Evolutionary conservation across 1,140 invertebrate species (phyloP).

Genomic region (Bactericera cockerelli): DNA sequence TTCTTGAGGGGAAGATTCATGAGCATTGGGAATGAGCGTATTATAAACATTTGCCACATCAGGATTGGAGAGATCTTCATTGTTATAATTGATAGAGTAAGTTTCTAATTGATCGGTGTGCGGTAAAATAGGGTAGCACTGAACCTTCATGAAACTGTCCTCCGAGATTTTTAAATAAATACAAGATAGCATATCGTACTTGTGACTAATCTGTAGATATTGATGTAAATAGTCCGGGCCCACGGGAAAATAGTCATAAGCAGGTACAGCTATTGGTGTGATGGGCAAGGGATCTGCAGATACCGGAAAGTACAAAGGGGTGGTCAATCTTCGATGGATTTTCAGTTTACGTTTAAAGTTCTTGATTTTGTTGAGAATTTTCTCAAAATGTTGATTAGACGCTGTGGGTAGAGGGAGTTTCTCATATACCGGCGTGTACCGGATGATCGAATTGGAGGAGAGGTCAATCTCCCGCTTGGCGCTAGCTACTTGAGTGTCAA

Average conservation of each 20-base stretch:
- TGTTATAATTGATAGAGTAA: background rate
- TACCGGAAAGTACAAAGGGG: background rate
- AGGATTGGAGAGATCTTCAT: background rate
- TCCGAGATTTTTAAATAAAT: background rate
- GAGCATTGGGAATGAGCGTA: background rate
- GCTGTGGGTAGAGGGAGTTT: background rate
- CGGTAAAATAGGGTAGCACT: background rate
- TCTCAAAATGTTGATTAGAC: constrained; percentile 3
- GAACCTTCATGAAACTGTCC: constrained; percentile 1
- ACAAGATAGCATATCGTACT: background rate
- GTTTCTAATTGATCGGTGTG: background rate
- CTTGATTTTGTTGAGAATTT: background rate
- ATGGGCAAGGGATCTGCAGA: background rate
- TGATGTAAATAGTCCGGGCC: background rate
- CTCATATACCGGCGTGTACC: background rate
- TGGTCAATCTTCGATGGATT: background rate
- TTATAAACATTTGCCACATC: background rate
- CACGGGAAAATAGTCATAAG: constrained; percentile 1
- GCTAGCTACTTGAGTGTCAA: too few species aligned
- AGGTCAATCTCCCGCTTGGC: too few species aligned
- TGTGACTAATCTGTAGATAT: constrained; percentile 6
- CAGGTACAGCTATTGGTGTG: background rate
- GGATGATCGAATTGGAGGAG: background rate
- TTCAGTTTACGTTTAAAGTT: background rate
- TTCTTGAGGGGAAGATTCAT: too few species aligned